Evolutionary conservation across 2,888 invertebrate genomes (phyloP).

Genomic region (Eristalinus sepulchralis): DNA sequence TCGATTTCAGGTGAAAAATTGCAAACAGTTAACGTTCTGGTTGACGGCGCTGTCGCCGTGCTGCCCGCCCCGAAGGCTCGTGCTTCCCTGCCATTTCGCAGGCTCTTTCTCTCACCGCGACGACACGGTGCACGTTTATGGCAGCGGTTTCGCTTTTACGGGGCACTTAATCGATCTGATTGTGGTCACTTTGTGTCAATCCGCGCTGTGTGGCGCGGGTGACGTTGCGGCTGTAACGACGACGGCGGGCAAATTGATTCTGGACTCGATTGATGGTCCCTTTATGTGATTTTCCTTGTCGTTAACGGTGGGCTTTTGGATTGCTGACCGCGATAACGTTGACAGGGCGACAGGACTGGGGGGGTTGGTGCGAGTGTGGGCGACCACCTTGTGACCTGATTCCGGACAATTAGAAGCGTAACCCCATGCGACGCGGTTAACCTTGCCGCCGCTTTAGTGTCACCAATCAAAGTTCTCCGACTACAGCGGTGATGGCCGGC

Average conservation of each 20-base stretch:
- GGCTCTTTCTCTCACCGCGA: neutral
- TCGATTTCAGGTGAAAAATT: slow-evolving; percentile 65
- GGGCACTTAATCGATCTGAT: slow-evolving; percentile 69
- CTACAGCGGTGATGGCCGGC: neutral
- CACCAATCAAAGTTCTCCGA: slow-evolving; percentile 36
- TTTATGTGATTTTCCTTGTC: slow-evolving; percentile 56
- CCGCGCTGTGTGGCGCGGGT: neutral
- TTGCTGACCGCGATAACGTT: slow-evolving; percentile 54
- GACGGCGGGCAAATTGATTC: slow-evolving; percentile 31
- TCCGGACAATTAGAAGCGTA: slow-evolving; percentile 45
- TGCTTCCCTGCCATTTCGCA: slow-evolving; percentile 54
- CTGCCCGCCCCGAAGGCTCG: slow-evolving; percentile 26
- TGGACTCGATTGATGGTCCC: slow-evolving; percentile 50
- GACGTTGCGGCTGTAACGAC: neutral
- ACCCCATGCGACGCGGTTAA: slow-evolving; percentile 27
- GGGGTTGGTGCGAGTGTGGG: slow-evolving; percentile 31
- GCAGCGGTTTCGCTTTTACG: slow-evolving; percentile 62
- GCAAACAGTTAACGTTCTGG: slow-evolving; percentile 32
- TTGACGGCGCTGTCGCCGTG: neutral
- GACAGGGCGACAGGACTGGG: neutral
- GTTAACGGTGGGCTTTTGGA: slow-evolving; percentile 53
- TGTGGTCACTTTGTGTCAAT: slow-evolving; percentile 70
- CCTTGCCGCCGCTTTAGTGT: slow-evolving; percentile 21
- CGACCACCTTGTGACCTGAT: slow-evolving; percentile 66
- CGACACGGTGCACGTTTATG: slow-evolving; percentile 53